Evolutionary conservation across 2,797 vertebrate genomes (phyloP), one percentile per base, ranked within the genome.

Genomic region (Botia almorhae): DNA sequence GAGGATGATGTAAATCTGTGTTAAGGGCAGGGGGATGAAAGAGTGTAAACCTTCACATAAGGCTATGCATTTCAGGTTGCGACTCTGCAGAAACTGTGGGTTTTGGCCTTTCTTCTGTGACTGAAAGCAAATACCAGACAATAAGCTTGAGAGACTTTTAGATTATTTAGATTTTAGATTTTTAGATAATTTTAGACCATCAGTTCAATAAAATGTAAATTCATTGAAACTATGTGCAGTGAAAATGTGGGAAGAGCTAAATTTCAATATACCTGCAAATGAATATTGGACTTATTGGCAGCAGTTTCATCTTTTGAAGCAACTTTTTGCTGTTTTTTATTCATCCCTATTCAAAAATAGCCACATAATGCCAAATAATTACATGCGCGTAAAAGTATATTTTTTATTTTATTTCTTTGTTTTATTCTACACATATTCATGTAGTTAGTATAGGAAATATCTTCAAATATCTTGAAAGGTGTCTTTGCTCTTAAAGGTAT

Each of bases 61-160:
- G 94, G 96, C 96, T 91, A 97, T 96, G 91, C 96, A 97, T 90
- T 97, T 97, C 91, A 97, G 91, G 87, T 96, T 97, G 85, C 96
- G 95, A 88, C 96, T 97, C 89, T 97, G 96, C 90, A 97, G 91
- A 91, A 96, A 97, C 74, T 96, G 95, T 26, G 96, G 95, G 73
- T 96, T 95, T 80, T 95, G 95, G 88, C 95, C 95, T 90, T 96
- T 96, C 87, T 95, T 96, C 92, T 96, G 95, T 85, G 94, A 94
- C 96, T 97, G 86, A 12, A 85, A 76, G 39, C 3, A 21, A 55
- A 68, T 11, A 69, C 17, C 76, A 12, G 71, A 55, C 19, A 82
- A 12, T 43, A 8, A 29, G 58, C 12, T 10, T 29, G 23, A 46
- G 10, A 46, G 8, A 11, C 43, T 46, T 46, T n/a, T n/a, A n/a